These are phyloP conservation scores for Lasiommata megera DNA, from an alignment of 2,888 invertebrate species.

Conservation along the genomic window DNA sequence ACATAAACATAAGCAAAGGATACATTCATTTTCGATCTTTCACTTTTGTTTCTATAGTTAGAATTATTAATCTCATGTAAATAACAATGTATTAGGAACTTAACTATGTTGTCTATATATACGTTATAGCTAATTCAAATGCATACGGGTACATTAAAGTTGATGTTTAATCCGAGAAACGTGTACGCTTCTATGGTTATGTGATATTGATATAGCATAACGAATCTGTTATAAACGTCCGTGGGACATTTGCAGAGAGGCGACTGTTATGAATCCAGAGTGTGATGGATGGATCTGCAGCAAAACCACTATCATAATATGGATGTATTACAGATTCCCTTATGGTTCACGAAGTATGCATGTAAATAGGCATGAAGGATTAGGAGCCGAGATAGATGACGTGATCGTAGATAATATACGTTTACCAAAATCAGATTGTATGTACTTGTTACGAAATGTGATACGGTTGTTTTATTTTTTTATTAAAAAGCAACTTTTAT, in stretches of 20 bases:
- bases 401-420: too few species aligned
- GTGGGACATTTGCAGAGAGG: conserved; percentile 58
- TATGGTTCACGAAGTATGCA: conserved; percentile 24
- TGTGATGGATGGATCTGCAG: conserved; percentile 67
- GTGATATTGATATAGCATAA: conserved; percentile 39
- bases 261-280: conserved; percentile 69
- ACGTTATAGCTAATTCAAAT: background rate
- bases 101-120: background rate
- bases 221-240: conserved; percentile 59
- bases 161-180: conserved; percentile 5
- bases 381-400: conserved; percentile 19
- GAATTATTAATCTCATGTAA: too few species aligned
- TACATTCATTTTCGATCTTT: too few species aligned
- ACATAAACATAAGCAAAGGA: too few species aligned
- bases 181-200: conserved; percentile 14
- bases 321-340: conserved; percentile 37
- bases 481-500: background rate
- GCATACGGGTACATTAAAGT: background rate
- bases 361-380: conserved; percentile 23
- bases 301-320: conserved; percentile 39
- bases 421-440: background rate
- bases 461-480: too few species aligned
- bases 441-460: background rate
- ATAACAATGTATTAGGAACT: too few species aligned
- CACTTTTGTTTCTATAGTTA: too few species aligned